These are phyloP conservation scores for Microtus ochrogaster DNA, from an alignment of 2,113 vertebrate genomes.

Conservation along the genomic window DNA sequence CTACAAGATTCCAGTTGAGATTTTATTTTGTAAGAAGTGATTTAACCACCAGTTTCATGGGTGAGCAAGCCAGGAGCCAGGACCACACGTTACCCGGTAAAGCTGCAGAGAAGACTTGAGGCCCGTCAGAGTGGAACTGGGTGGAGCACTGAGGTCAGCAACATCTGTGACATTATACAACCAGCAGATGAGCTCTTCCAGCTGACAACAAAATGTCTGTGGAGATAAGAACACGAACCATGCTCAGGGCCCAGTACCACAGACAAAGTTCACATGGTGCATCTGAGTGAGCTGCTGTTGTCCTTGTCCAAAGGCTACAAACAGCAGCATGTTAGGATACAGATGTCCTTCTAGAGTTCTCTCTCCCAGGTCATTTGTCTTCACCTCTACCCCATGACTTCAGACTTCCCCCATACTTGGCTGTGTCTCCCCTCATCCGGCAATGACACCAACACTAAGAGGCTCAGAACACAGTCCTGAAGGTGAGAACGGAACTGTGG, in stretches of 20 bases:
- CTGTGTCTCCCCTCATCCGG: neutral
- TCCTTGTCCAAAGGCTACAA: conserved; percentile 18
- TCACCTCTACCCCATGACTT: neutral
- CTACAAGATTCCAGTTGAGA: neutral
- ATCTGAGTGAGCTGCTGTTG: neutral
- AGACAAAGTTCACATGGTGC: neutral
- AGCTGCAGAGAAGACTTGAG: conserved; percentile 88
- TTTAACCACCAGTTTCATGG: neutral
- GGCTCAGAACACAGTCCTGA: neutral
- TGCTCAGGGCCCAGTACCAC: neutral
- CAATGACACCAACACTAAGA: neutral
- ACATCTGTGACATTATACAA: conserved; percentile 87
- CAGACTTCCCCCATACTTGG: neutral
- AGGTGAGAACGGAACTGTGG: neutral
- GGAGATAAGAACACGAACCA: conserved; percentile 39
- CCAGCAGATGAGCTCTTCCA: conserved; percentile 92
- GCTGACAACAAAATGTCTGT: conserved; percentile 92
- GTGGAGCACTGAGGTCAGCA: conserved; percentile 83
- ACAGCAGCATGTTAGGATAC: neutral
- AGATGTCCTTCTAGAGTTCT: neutral
- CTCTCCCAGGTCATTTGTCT: neutral
- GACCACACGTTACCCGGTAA: conserved; percentile 87
- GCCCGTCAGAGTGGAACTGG: conserved; percentile 80
- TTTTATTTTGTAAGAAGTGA: conserved; percentile 35
- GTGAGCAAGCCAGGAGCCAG: neutral